Percentiles rank a stretch among this genome's conserved stretches.
phyloP scores from a whole-genome alignment of 2,797 vertebrate genomes.

The Gymnoscopelus braueri region DNA sequence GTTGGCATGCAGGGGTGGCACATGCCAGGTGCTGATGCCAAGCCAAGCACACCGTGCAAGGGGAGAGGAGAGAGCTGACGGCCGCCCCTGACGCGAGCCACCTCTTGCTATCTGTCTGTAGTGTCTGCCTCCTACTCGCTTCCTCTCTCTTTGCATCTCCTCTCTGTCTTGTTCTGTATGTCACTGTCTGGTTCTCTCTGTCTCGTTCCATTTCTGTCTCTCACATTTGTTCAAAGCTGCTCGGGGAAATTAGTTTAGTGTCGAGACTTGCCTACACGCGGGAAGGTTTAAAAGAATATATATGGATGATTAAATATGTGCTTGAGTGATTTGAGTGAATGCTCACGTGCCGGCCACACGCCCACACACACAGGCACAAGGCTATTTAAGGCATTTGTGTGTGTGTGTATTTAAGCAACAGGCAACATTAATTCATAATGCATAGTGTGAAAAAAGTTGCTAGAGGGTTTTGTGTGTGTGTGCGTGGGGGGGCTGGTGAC shows the following conservation, averaged over 20 bases:
- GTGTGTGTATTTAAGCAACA: conserved; percentile 33
- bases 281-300: conserved; percentile 6
- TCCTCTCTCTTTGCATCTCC: conserved; percentile 5
- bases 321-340: conserved; percentile 44
- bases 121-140: conserved; percentile 7
- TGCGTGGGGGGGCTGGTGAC: conserved; percentile 48
- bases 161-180: background rate
- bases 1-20: conserved; percentile 47
- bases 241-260: conserved; percentile 25
- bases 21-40: conserved; percentile 50
- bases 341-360: conserved; percentile 45
- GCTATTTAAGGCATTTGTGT: conserved; percentile 38
- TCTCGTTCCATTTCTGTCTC: conserved; percentile 3
- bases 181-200: conserved; percentile 12
- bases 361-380: conserved; percentile 23
- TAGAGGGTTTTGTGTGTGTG: conserved; percentile 4
- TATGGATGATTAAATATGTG: conserved; percentile 51
- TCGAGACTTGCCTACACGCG: conserved; percentile 36
- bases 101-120: conserved; percentile 11
- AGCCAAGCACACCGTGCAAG: conserved; percentile 10
- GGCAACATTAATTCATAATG: conserved; percentile 29
- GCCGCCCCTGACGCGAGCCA: conserved; percentile 15
- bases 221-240: conserved; percentile 26
- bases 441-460: conserved; percentile 28
- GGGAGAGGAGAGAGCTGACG: conserved; percentile 13